A percentile compares a stretch with the other conserved stretches of the same genome.
Evolutionary conservation across 1,140 invertebrate species (phyloP).

Genomic region (Oedothorax gibbosus): DNA sequence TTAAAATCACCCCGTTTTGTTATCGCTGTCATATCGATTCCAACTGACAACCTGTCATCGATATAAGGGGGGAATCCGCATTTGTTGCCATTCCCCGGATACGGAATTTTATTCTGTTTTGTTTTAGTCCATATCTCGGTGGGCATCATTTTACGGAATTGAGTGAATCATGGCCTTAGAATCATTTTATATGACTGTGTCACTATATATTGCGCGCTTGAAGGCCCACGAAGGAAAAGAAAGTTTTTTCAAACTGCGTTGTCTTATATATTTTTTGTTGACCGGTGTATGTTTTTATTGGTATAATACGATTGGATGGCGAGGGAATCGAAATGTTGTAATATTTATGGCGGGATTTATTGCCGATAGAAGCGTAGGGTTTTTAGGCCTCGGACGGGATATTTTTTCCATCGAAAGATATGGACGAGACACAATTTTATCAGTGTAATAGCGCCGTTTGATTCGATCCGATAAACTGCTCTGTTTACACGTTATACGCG

Average conservation of each 20-base stretch:
- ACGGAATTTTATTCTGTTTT: conserved; percentile 3
- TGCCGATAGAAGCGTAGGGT: conserved; percentile 37
- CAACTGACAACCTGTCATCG: conserved; percentile 54
- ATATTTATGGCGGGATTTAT: conserved; percentile 60
- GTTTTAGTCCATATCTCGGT: conserved; percentile 3
- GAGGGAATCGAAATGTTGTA: conserved; percentile 41
- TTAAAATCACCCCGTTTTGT: conserved; percentile 59
- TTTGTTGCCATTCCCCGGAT: conserved; percentile 22
- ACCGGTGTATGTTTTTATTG: conserved; percentile 30
- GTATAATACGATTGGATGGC: conserved; percentile 54
- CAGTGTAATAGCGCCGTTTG: conserved; percentile 29
- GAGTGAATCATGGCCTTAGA: conserved; percentile 53
- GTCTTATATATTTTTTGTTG: conserved; percentile 9
- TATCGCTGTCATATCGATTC: conserved; percentile 58
- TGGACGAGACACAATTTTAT: conserved; percentile 43
- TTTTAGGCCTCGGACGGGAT: background rate
- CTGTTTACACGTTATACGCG: conserved; percentile 16
- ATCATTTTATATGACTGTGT: conserved; percentile 58
- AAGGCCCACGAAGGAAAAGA: conserved; percentile 22
- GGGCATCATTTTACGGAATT: conserved; percentile 49
- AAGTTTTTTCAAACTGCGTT: conserved; percentile 15
- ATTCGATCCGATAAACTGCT: conserved; percentile 12
- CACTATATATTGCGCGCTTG: conserved; percentile 53
- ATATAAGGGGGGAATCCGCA: conserved; percentile 48
- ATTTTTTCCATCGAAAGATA: background rate